Conservation (phyloP, 2,113 vertebrate species). For the Isichthys henryi region DNA sequence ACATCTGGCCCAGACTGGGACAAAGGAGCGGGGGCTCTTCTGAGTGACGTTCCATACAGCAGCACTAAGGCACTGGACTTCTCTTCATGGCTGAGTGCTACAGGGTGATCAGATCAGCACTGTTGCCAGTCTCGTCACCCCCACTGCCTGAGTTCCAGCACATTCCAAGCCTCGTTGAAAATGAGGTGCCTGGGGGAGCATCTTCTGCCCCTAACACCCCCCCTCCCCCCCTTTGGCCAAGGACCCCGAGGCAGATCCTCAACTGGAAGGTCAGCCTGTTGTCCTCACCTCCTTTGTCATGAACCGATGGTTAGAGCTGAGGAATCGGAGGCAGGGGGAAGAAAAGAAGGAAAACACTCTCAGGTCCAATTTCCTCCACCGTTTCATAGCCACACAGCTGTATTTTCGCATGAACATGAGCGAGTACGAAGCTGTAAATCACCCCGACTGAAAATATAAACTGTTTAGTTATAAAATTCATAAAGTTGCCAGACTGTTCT, state of each 20-base stretch:
- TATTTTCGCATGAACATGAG: conserved; percentile 27
- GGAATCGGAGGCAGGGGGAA: conserved; percentile 38
- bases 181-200: conserved; percentile 34
- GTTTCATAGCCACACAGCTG: conserved; percentile 36
- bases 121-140: conserved; percentile 42
- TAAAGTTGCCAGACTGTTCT: conserved; percentile 27
- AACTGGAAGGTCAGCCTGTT: conserved; percentile 41
- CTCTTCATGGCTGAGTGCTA: conserved; percentile 44
- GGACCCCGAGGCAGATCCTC: conserved; percentile 47
- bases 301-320: conserved; percentile 32
- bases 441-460: conserved; percentile 38
- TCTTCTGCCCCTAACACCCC: conserved; percentile 52
- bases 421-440: conserved; percentile 35
- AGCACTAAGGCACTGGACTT: conserved; percentile 41
- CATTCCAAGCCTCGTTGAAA: conserved; percentile 49
- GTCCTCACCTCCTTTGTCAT: conserved; percentile 28
- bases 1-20: not conserved
- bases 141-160: conserved; percentile 36
- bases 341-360: conserved; percentile 47
- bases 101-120: conserved; percentile 30
- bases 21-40: not conserved
- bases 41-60: conserved; percentile 21
- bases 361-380: conserved; percentile 38
- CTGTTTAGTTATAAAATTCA: conserved; percentile 38
- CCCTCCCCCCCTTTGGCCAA: conserved; percentile 53